Conservation (phyloP, 2,113 vertebrate species). For the Nannospalax galili region DNA sequence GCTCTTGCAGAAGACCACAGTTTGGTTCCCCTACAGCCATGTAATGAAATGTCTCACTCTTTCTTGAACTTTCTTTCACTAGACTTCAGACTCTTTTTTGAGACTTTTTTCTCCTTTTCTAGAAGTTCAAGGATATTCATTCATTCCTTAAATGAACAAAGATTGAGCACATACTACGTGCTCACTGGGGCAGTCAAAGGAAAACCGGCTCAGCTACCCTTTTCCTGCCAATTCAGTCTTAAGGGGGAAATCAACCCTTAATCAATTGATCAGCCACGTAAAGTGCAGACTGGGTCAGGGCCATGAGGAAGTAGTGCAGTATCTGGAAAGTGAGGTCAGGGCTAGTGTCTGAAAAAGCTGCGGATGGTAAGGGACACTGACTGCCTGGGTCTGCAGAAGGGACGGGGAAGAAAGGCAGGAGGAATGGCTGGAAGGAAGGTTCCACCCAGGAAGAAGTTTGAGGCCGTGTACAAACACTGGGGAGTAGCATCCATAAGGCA, state of each 20-base stretch:
- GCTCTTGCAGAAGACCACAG: no score
- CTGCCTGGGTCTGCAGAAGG: neutral
- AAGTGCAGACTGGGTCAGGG: neutral
- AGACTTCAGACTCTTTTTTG: neutral
- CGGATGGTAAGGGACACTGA: neutral
- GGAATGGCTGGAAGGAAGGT: neutral
- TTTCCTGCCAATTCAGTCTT: neutral
- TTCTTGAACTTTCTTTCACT: neutral
- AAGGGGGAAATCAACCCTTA: neutral
- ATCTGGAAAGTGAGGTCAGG: neutral
- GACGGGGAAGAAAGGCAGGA: neutral
- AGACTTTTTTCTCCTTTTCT: neutral
- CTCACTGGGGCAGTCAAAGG: neutral
- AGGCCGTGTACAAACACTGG: no score
- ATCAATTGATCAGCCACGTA: neutral
- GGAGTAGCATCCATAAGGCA: neutral
- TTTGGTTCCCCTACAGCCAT: no score
- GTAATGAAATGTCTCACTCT: neutral
- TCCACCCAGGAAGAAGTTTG: neutral
- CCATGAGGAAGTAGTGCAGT: neutral
- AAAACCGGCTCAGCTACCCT: neutral
- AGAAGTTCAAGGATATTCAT: neutral
- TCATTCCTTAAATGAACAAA: neutral
- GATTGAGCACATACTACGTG: neutral
- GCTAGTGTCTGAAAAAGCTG: neutral